phyloP scores from a whole-genome alignment of 2,888 invertebrate species.

The Diarsia dahlii region DNA sequence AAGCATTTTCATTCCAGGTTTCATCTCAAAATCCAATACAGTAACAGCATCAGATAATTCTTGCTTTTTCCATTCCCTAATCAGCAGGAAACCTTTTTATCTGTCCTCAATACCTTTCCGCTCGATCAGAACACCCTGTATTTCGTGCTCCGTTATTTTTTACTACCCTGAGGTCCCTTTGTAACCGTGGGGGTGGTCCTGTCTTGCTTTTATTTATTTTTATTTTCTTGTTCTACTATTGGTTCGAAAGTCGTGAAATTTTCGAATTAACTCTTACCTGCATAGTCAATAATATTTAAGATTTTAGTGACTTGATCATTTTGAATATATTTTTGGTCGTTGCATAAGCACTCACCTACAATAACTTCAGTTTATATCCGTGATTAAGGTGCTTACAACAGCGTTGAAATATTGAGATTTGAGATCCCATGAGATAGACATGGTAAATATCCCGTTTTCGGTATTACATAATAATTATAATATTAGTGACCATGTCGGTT shows the following conservation, averaged over 20 bases:
- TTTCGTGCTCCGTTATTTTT: slow-evolving; percentile 57
- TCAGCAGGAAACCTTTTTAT: slow-evolving; percentile 50
- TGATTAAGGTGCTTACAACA: too few species aligned
- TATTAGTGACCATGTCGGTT: too few species aligned
- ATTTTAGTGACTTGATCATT: not conserved
- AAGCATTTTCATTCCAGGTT: slow-evolving; percentile 12
- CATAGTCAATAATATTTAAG: not conserved
- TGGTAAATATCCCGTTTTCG: too few species aligned
- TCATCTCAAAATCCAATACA: slow-evolving; percentile 10
- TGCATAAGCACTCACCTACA: too few species aligned
- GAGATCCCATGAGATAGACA: too few species aligned
- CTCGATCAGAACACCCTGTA: slow-evolving; percentile 35
- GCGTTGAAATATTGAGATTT: too few species aligned
- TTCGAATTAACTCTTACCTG: not conserved
- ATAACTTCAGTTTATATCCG: too few species aligned
- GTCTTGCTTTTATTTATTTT: slow-evolving; percentile 69
- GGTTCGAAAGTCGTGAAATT: slow-evolving; percentile 16
- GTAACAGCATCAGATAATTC: slow-evolving; percentile 24
- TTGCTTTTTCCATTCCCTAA: slow-evolving; percentile 24
- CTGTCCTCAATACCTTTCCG: slow-evolving; percentile 42
- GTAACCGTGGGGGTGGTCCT: slow-evolving; percentile 60
- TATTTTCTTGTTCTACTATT: slow-evolving; percentile 50
- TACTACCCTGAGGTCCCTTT: slow-evolving; percentile 39
- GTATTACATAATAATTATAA: too few species aligned
- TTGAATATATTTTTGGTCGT: too few species aligned